A percentile compares a stretch with the other conserved stretches of the same genome.
These are phyloP conservation scores for Nomada ferruginata DNA, from an alignment of 2,888 invertebrate genomes.

Conservation along the genomic window DNA sequence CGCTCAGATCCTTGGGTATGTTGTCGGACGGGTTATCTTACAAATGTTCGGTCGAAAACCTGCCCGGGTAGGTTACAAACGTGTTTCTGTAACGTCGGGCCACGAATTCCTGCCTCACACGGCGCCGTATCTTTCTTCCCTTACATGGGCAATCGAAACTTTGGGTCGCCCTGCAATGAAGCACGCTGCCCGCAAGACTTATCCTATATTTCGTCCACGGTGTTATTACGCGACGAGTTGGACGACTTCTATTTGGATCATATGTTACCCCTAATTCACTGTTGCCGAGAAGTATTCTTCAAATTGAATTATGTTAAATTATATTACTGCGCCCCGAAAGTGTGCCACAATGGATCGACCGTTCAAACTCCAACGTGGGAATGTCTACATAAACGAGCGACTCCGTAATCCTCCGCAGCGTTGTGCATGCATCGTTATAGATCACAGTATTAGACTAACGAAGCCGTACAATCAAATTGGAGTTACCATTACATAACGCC, in stretches of 20 bases:
- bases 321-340: too few species aligned
- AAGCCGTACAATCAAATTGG: too few species aligned
- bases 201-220: not conserved
- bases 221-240: not conserved
- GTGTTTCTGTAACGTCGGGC: conserved; percentile 72
- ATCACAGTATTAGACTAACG: too few species aligned
- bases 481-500: too few species aligned
- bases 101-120: conserved; percentile 73
- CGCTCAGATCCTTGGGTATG: conserved; percentile 72
- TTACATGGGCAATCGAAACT: conserved; percentile 53
- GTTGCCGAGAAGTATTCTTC: not conserved
- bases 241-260: too few species aligned
- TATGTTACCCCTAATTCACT: not conserved
- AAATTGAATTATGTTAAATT: too few species aligned
- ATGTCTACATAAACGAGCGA: too few species aligned
- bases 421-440: too few species aligned
- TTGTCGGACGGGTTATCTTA: conserved; percentile 74
- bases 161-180: not conserved
- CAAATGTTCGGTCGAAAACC: conserved; percentile 74
- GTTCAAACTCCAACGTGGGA: too few species aligned
- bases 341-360: too few species aligned
- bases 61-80: conserved; percentile 73
- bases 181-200: not conserved
- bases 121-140: conserved; percentile 53
- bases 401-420: too few species aligned